These are phyloP conservation scores for Oeneis ivallda DNA, from an alignment of 2,888 invertebrate species.

Conservation along the genomic window DNA sequence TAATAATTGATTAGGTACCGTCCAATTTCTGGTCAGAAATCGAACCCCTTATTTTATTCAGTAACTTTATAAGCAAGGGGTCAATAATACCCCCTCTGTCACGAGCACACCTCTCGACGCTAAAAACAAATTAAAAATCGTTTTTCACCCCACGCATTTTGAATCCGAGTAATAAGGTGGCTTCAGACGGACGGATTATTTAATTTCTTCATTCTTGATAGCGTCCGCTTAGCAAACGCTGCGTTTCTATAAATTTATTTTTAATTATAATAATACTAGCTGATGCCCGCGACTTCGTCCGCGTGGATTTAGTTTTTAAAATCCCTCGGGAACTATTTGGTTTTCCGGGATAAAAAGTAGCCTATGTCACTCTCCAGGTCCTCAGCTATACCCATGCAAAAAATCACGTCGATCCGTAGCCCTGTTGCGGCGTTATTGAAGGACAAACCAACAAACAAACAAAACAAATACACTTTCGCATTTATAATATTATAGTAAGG, in stretches of 20 bases:
- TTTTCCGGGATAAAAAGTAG: too few species aligned
- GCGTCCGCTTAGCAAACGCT: background rate
- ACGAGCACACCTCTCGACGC: conserved; percentile 42
- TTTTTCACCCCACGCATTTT: conserved; percentile 40
- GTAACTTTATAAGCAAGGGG: conserved; percentile 30
- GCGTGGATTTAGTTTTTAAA: too few species aligned
- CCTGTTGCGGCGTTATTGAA: too few species aligned
- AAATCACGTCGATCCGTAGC: too few species aligned
- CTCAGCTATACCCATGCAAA: too few species aligned
- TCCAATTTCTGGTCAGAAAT: conserved; percentile 21
- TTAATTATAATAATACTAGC: too few species aligned
- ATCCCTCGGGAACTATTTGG: too few species aligned
- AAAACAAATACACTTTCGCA: too few species aligned
- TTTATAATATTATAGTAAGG: too few species aligned
- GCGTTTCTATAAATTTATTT: background rate
- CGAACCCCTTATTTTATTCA: conserved; percentile 30
- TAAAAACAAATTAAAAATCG: conserved; percentile 45
- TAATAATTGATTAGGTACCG: conserved; percentile 22
- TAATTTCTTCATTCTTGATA: background rate
- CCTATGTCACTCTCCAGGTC: too few species aligned
- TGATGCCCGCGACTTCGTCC: too few species aligned
- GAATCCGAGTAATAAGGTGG: conserved; percentile 20
- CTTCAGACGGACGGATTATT: conserved; percentile 24
- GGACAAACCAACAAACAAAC: too few species aligned
- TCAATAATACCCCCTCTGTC: conserved; percentile 39